Conservation (phyloP, 2,888 invertebrate species). For the Deroplatys truncata region DNA sequence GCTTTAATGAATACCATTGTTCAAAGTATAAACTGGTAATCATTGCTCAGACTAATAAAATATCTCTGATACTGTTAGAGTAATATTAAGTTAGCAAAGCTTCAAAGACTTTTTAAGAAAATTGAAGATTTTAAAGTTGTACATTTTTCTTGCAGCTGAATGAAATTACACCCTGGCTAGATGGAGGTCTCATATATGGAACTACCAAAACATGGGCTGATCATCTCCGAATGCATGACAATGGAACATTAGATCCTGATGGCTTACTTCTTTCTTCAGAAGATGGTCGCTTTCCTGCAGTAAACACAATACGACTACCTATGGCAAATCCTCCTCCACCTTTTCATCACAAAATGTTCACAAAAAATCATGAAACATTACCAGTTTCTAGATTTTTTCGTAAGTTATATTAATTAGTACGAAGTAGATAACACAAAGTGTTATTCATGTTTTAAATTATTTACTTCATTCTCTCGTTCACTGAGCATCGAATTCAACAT, state of each 20-base stretch:
- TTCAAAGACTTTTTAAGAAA: too few relatives aligned
- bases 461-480: background rate
- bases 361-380: conserved; percentile 43
- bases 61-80: too few relatives aligned
- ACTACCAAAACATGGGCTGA: conserved; percentile 56
- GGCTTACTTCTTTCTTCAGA: conserved; percentile 47
- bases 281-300: conserved; percentile 49
- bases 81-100: too few relatives aligned
- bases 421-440: background rate
- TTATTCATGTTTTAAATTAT: background rate
- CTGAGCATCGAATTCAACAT: background rate
- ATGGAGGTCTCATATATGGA: conserved; percentile 59
- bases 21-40: too few relatives aligned
- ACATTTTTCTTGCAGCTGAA: conserved; percentile 46
- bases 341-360: conserved; percentile 44
- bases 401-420: conserved; percentile 39
- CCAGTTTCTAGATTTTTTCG: conserved; percentile 52
- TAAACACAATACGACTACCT: conserved; percentile 51
- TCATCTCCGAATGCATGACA: conserved; percentile 47
- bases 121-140: background rate
- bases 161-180: conserved; percentile 57
- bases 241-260: conserved; percentile 47
- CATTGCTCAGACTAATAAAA: too few relatives aligned
- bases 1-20: too few relatives aligned
- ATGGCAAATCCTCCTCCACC: conserved; percentile 58